Base-by-base conservation (phyloP, 2,888 invertebrate genomes). In the Ceratothoa steindachneri region DNA sequence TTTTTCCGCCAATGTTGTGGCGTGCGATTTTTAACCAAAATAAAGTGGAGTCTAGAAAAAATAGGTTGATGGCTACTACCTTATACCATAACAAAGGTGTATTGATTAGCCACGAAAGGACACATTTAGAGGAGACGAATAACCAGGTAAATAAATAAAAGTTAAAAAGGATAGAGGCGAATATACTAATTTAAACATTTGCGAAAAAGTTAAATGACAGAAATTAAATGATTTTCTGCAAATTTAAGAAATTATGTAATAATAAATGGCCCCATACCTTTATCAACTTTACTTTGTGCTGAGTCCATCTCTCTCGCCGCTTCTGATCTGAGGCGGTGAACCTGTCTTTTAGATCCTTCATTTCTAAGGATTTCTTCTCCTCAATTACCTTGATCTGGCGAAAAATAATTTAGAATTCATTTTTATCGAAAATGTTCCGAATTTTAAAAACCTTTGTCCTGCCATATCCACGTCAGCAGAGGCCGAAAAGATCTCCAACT, bases 301-400 rank as follows among this genome's bases (percentile, higher is more conserved):
- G 72, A 5, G 76, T 69, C 79, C 79, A 79, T 29, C 70, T 76
- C 24, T 79, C 79, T 29, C 79, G 55, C 19, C 69, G 69, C 1
- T 66, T 73, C 22, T 76, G 76, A 30, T 79, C 79, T 1, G 79
- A 22, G 4, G 68, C 30, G 5, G 51, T 24, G 5, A 76, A 64
- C 52, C 73, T 76, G 12, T 79, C 75, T 64, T 65, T 76, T 22
- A 72, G 29, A 28, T 12, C 22, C 22, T 72, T 67, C 29, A 74
- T 28, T 31, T 79, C 79, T 24, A 72, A 67, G 15, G 22, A 51
- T 51, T 79, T 74, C 4, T 51, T 41, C 19, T 74, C 72, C 19
- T 77, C 70, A 1, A 72, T 1, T 3, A 69, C 53, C 29, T 72
- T 75, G 5, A 75, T 30, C 75, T 75, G 52, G 22, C 7, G 60